Conservation (phyloP, 1,140 invertebrate genomes). For the Daktulosphaira vitifoliae region DNA sequence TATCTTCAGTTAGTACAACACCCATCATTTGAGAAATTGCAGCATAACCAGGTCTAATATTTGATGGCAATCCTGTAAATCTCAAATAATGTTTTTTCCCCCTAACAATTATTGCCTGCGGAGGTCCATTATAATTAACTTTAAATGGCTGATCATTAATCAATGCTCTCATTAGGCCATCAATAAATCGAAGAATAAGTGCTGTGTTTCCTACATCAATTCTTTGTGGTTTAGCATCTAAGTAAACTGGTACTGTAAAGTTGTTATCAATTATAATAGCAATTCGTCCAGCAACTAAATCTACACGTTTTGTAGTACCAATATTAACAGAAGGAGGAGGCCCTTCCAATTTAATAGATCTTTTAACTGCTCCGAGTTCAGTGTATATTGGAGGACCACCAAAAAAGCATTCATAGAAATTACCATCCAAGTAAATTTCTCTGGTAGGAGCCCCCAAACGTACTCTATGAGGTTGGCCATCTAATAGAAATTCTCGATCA, state of each 20-base stretch:
- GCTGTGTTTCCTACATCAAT: conserved; percentile 65
- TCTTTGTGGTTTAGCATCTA: conserved; percentile 76
- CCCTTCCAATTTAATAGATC: conserved; percentile 70
- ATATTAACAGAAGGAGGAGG: conserved; percentile 79
- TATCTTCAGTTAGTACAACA: conserved; percentile 41
- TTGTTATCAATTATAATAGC: conserved; percentile 72
- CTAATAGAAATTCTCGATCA: conserved; percentile 55
- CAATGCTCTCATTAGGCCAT: conserved; percentile 63
- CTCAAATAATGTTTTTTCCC: conserved; percentile 74
- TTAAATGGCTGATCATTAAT: conserved; percentile 75
- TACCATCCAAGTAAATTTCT: conserved; percentile 80
- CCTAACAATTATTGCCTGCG: conserved; percentile 72
- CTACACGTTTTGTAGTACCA: conserved; percentile 56
- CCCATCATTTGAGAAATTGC: conserved; percentile 60
- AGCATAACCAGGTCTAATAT: conserved; percentile 58
- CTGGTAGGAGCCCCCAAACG: conserved; percentile 83
- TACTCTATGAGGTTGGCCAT: conserved; percentile 64
- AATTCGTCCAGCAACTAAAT: conserved; percentile 72
- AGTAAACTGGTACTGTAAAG: conserved; percentile 65
- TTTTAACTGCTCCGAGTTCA: conserved; percentile 67
- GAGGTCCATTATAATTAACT: conserved; percentile 81
- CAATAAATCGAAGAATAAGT: conserved; percentile 69
- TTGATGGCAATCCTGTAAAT: conserved; percentile 67
- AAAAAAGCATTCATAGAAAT: conserved; percentile 82
- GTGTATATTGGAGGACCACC: conserved; percentile 77